These are phyloP conservation scores for Plagodis pulveraria DNA, from an alignment of 2,888 invertebrate species.

Conservation along the genomic window DNA sequence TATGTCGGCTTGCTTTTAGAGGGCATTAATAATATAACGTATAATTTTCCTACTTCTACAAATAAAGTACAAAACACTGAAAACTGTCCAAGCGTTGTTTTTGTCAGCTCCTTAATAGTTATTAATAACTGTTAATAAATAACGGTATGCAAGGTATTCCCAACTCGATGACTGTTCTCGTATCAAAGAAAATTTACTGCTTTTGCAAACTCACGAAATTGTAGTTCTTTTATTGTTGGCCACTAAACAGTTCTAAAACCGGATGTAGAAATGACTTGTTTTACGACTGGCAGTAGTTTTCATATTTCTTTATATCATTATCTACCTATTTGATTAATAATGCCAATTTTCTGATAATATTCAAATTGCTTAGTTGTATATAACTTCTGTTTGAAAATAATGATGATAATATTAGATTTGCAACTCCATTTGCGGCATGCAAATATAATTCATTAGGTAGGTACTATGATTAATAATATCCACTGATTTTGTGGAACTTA, in stretches of 20 bases:
- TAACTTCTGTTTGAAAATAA: too few species aligned
- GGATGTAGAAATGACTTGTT: not conserved
- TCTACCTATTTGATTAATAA: not conserved
- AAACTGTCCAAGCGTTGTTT: too few species aligned
- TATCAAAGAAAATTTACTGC: constrained; percentile 8
- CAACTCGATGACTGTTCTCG: not conserved
- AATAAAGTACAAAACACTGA: too few species aligned
- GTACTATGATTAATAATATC: too few species aligned
- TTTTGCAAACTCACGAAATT: constrained; percentile 2
- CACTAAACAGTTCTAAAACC: not conserved
- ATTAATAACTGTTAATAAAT: constrained; percentile 14
- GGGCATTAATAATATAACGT: too few species aligned
- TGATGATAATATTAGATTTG: too few species aligned
- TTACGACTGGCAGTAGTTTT: not conserved
- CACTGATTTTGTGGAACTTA: too few species aligned
- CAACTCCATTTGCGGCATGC: too few species aligned
- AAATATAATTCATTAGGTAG: too few species aligned
- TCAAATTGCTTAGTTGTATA: not conserved
- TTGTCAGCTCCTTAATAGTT: too few species aligned
- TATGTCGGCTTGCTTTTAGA: too few species aligned
- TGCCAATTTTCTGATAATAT: not conserved
- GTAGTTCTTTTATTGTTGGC: constrained; percentile 2
- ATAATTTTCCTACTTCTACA: too few species aligned
- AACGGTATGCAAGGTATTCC: not conserved
- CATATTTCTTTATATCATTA: not conserved